Evolutionary conservation across 2,113 vertebrate species (phyloP).

Genomic region (Dendrocopos noguchii): DNA sequence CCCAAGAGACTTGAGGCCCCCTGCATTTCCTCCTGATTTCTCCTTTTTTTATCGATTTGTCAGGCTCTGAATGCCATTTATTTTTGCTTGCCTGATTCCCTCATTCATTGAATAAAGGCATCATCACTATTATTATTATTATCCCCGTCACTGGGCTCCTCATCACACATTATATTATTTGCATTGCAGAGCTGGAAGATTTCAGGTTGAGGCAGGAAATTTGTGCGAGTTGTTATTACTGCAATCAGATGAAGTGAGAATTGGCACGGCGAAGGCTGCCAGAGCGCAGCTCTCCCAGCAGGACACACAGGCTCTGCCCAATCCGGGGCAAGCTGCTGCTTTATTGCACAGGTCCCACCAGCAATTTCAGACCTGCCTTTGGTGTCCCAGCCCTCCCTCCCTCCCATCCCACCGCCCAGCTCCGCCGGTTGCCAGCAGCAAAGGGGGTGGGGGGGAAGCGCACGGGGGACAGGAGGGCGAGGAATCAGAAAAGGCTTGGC

Average conservation of each 20-base stretch:
- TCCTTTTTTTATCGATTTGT: slow-evolving; percentile 46
- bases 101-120: slow-evolving; percentile 76
- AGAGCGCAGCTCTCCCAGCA: slow-evolving; percentile 56
- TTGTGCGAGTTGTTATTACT: slow-evolving; percentile 72
- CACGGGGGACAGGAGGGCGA: neutral
- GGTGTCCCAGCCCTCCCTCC: slow-evolving; percentile 9
- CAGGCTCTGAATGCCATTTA: slow-evolving; percentile 61
- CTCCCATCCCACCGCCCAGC: slow-evolving; percentile 4
- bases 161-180: slow-evolving; percentile 77
- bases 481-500: slow-evolving; percentile 58
- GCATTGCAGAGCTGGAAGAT: slow-evolving; percentile 75
- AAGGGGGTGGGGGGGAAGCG: neutral
- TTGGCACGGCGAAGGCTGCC: slow-evolving; percentile 62
- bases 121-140: slow-evolving; percentile 75
- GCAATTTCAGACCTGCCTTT: slow-evolving; percentile 42
- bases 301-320: slow-evolving; percentile 38
- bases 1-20: neutral
- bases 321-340: neutral
- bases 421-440: slow-evolving; percentile 24
- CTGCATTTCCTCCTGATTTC: slow-evolving; percentile 36
- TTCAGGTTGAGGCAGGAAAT: slow-evolving; percentile 77
- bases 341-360: neutral
- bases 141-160: slow-evolving; percentile 49
- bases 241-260: slow-evolving; percentile 78
- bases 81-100: slow-evolving; percentile 70